Percentiles rank a stretch among this genome's conserved stretches.
Evolutionary conservation across 2,888 invertebrate genomes (phyloP).

Genomic region (Diplazon laetatorius): DNA sequence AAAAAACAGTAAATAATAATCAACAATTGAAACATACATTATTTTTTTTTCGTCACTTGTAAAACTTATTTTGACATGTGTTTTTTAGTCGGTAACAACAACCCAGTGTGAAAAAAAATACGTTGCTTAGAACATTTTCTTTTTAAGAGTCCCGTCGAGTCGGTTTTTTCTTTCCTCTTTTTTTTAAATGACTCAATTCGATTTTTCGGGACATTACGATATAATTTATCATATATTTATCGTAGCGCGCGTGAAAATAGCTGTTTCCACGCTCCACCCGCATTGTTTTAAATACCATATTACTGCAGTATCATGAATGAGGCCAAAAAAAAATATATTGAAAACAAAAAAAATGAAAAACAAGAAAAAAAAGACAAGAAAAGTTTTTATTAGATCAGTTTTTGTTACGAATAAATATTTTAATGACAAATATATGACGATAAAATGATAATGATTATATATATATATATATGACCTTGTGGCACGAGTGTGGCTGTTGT

Average conservation of each 20-base stretch:
- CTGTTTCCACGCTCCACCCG: neutral
- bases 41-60: slow-evolving; percentile 39
- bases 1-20: slow-evolving; percentile 36
- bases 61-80: slow-evolving; percentile 42
- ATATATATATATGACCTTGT: slow-evolving; percentile 74
- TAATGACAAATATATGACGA: slow-evolving; percentile 72
- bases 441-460: slow-evolving; percentile 68
- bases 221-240: slow-evolving; percentile 1
- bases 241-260: slow-evolving; percentile 1
- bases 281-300: slow-evolving; percentile 69
- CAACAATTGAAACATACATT: slow-evolving; percentile 26
- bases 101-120: slow-evolving; percentile 38
- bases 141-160: neutral
- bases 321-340: slow-evolving; percentile 74
- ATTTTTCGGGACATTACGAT: neutral
- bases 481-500: slow-evolving; percentile 72
- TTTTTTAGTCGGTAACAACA: slow-evolving; percentile 56
- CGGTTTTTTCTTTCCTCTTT: neutral
- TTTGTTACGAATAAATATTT: slow-evolving; percentile 77
- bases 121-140: slow-evolving; percentile 49
- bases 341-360: too few species aligned
- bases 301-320: slow-evolving; percentile 71
- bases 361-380: slow-evolving; percentile 66
- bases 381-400: slow-evolving; percentile 79
- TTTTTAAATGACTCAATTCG: neutral